These are phyloP conservation scores for Corythoichthys haematopterus DNA, from an alignment of 2,113 vertebrate species.

Conservation along the genomic window DNA sequence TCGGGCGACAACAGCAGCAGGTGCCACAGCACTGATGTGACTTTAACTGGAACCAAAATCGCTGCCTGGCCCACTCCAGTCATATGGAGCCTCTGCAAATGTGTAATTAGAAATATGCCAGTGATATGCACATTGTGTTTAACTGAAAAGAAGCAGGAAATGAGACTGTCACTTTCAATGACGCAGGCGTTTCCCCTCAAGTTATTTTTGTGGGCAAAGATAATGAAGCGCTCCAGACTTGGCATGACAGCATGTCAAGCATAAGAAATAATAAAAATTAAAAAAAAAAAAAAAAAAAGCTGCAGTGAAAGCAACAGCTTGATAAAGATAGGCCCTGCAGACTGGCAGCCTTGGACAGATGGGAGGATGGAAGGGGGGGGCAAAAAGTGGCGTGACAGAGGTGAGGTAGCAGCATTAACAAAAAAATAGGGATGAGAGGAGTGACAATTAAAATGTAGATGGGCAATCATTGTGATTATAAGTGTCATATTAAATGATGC, in stretches of 20 bases:
- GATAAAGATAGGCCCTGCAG: conserved; percentile 50
- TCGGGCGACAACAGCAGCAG: conserved; percentile 26
- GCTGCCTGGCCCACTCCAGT: conserved; percentile 21
- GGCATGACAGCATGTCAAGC: conserved; percentile 57
- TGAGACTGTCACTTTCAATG: conserved; percentile 65
- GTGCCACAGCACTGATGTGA: conserved; percentile 28
- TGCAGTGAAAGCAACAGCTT: conserved; percentile 53
- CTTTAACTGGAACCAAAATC: conserved; percentile 44
- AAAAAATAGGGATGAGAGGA: conserved; percentile 17
- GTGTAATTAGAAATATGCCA: conserved; percentile 56
- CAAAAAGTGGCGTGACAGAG: conserved; percentile 50
- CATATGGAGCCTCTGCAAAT: conserved; percentile 24
- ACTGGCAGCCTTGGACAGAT: conserved; percentile 59
- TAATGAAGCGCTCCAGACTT: conserved; percentile 61
- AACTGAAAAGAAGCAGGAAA: conserved; percentile 62
- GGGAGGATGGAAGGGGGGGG: conserved; percentile 39
- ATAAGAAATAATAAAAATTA: conserved; percentile 7
- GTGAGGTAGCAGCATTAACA: conserved; percentile 42
- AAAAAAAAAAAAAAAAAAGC: conserved; percentile 1
- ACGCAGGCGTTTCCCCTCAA: conserved; percentile 53
- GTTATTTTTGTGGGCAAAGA: conserved; percentile 47
- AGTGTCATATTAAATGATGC: conserved; percentile 6
- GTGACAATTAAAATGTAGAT: conserved; percentile 31
- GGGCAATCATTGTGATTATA: conserved; percentile 19
- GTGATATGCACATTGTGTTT: conserved; percentile 58